Evolutionary conservation across 2,797 vertebrate species (phyloP).

Genomic region (Falco concolor): DNA sequence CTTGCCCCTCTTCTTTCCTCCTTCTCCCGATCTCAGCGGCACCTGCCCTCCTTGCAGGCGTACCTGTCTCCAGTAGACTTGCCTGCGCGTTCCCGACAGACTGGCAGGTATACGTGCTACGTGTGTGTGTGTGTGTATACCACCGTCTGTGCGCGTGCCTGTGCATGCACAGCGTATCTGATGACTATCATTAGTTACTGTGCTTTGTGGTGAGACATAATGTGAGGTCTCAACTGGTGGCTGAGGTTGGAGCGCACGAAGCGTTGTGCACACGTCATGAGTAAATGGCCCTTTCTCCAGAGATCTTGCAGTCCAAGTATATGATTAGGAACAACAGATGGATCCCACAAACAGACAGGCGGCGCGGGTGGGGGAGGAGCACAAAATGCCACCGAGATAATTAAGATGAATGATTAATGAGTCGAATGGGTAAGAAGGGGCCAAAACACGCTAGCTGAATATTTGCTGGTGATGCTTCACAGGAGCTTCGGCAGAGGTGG

Average conservation of each 20-base stretch:
- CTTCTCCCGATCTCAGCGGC: background rate
- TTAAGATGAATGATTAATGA: constrained; percentile 47
- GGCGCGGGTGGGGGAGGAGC: constrained; percentile 2
- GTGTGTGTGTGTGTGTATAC: no score
- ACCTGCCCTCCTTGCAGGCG: background rate
- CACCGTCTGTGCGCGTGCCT: background rate
- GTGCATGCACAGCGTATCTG: accelerated
- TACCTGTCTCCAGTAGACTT: background rate
- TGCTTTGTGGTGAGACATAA: background rate
- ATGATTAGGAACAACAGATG: constrained; percentile 41
- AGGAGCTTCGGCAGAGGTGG: background rate
- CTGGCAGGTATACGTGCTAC: accelerated
- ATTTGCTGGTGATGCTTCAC: background rate
- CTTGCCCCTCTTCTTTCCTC: background rate
- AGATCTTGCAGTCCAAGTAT: background rate
- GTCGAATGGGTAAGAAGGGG: background rate
- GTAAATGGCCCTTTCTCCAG: background rate
- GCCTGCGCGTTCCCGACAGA: background rate
- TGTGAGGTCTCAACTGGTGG: background rate
- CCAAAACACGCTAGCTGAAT: background rate
- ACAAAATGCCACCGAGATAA: background rate
- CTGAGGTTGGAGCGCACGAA: background rate
- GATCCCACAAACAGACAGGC: constrained; percentile 29
- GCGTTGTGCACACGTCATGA: background rate
- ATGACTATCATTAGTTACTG: background rate